Evolutionary conservation across 2,888 invertebrate genomes (phyloP), one percentile per base, ranked within the genome.

Genomic region (Drosophila demipolita): DNA sequence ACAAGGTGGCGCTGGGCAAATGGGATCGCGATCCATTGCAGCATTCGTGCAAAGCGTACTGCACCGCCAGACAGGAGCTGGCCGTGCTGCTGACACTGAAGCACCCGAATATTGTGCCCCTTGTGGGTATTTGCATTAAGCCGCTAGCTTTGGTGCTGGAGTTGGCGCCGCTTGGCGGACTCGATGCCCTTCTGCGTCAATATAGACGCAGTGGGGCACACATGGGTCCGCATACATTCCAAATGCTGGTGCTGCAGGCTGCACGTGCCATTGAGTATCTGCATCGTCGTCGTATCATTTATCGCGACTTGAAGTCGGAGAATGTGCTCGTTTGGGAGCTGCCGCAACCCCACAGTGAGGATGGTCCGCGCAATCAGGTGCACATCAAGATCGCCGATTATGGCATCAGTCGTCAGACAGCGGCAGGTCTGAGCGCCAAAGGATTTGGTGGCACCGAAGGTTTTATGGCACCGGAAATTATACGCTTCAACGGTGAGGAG

Each of bases 371-470:
- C 75, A 94, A 95, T 78, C 94, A 94, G 68, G 97, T 98, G 2
- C 97, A 97, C 89, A 96, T 99, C 59, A 99, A 99, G 93, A 95
- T 99, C 6, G 99, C 99, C 0, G 99, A 99, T 94, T 99, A 99
- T 93, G 99, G 98, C 58, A 98, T 98, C 69, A 98, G 98, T 87
- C 94, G 98, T 49, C 94, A 97, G 77, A 98, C 96, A 2, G 95
- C 98, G 11, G 78, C 78, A 1, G 78, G 78, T 6, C 98, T 98
- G 0, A 97, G 97, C 1, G 97, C 98, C 0, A 99, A 98, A 92
- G 99, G 99, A 0, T 99, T 99, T 94, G 99, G 99, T 0, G 99
- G 99, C 2, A 99, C 99, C 0, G 98, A 99, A 93, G 99, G 99
- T 0, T 99, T 99, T 93, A 99, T 99, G 98, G 99, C 99, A 3